Conservation (phyloP, 2,797 vertebrate species). For the Diplodus sargus region DNA sequence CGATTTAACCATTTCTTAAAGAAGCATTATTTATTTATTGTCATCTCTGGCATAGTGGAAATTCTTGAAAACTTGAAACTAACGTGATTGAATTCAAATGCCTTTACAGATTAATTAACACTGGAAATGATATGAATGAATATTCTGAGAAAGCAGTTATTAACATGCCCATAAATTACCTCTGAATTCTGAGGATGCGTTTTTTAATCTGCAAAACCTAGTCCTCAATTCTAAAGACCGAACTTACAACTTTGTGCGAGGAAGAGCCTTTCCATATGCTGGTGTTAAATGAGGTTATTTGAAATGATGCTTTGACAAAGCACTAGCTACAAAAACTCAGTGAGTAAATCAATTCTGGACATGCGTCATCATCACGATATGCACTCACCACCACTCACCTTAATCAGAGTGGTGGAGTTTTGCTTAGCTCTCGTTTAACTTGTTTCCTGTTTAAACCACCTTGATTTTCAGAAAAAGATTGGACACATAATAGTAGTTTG, state of each 20-base stretch:
- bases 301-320: background rate
- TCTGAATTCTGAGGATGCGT: background rate
- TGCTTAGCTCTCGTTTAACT: constrained; percentile 11
- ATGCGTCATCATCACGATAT: constrained; percentile 1
- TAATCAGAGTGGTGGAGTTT: constrained; percentile 3
- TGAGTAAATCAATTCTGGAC: background rate
- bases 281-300: background rate
- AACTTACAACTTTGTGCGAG: background rate
- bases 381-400: background rate
- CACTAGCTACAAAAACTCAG: background rate
- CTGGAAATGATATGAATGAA: background rate
- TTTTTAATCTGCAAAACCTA: background rate
- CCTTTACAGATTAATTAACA: background rate
- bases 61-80: background rate
- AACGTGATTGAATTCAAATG: fast-evolving
- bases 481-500: constrained; percentile 17
- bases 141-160: background rate
- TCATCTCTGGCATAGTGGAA: too few species aligned
- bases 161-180: background rate
- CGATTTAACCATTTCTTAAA: background rate
- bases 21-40: background rate
- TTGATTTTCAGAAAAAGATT: constrained; percentile 46
- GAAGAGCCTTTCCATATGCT: background rate
- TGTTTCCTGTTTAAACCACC: constrained; percentile 48
- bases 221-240: background rate